Evolutionary conservation across 1,140 invertebrate species (phyloP).

Genomic region (Dinoponera quadriceps): DNA sequence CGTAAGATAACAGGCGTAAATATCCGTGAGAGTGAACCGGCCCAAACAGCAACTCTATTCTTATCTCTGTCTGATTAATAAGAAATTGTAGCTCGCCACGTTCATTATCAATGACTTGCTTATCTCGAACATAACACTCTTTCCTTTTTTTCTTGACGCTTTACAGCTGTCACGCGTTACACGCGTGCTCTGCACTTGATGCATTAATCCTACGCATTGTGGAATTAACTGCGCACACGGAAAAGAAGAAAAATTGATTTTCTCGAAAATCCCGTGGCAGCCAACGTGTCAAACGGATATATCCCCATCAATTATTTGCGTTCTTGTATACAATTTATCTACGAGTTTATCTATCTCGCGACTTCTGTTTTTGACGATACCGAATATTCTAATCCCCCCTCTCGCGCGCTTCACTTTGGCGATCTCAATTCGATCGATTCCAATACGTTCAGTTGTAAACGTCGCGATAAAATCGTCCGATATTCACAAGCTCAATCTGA

Average conservation of each 20-base stretch:
- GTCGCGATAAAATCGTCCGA: too few species aligned
- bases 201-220: too few species aligned
- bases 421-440: not conserved
- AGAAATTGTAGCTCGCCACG: not conserved
- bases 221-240: too few species aligned
- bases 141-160: not conserved
- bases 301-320: not conserved
- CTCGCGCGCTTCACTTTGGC: too few species aligned
- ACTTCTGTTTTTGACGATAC: too few species aligned
- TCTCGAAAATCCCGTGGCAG: too few species aligned
- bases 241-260: too few species aligned
- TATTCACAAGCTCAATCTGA: too few species aligned
- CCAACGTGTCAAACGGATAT: too few species aligned
- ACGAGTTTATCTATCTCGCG: not conserved
- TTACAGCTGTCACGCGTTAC: too few species aligned
- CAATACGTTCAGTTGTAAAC: not conserved
- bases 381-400: too few species aligned
- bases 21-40: not conserved
- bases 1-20: constrained; percentile 22
- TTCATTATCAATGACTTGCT: not conserved
- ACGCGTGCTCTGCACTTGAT: too few species aligned
- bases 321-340: constrained; percentile 16
- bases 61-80: not conserved
- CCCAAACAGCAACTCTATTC: not conserved
- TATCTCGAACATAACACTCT: not conserved